phyloP scores from a whole-genome alignment of 2,888 invertebrate species.

The Ctenicera cuprea region DNA sequence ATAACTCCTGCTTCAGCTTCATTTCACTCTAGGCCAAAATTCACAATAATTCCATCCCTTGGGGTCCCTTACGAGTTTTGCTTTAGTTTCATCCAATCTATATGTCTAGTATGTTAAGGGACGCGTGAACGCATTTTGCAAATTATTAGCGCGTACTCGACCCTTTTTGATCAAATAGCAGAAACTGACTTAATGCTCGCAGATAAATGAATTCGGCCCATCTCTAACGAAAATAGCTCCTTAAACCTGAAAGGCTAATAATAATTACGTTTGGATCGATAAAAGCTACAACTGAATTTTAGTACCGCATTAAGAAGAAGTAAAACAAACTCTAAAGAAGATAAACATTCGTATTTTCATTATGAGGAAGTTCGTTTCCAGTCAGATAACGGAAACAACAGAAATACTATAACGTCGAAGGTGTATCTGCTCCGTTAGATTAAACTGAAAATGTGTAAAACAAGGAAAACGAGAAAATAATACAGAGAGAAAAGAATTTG shows the following conservation, averaged over 20 bases:
- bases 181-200: constrained; percentile 5
- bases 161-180: constrained; percentile 4
- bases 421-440: too few species aligned
- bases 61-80: neutral
- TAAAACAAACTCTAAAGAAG: too few species aligned
- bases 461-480: too few species aligned
- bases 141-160: neutral
- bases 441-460: too few species aligned
- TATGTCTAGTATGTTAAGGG: neutral
- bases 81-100: constrained; percentile 19
- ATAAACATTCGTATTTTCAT: too few species aligned
- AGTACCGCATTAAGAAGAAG: too few species aligned
- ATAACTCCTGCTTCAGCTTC: constrained; percentile 28
- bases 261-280: neutral
- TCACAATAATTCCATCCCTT: constrained; percentile 8
- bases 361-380: too few species aligned
- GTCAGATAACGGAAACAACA: too few species aligned
- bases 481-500: too few species aligned
- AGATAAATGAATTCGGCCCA: neutral
- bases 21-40: neutral
- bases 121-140: neutral
- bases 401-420: too few species aligned
- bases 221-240: neutral
- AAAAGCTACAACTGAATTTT: too few species aligned
- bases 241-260: neutral